These are phyloP conservation scores for Tetraodon nigroviridis DNA, from an alignment of 2,113 vertebrate species.

Conservation along the genomic window DNA sequence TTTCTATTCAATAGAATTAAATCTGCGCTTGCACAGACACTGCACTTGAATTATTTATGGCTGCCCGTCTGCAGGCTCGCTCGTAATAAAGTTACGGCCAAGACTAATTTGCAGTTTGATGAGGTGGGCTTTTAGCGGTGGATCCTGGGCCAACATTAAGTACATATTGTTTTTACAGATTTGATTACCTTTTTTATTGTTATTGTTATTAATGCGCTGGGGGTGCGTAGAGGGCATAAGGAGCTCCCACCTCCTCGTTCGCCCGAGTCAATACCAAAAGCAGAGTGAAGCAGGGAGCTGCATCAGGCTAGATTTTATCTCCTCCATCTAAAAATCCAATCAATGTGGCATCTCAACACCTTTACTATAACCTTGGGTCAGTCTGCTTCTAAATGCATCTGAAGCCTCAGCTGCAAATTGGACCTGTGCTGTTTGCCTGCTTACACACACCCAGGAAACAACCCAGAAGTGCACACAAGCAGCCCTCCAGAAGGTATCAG, in stretches of 20 bases:
- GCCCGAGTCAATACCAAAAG: slow-evolving; percentile 37
- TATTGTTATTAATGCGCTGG: slow-evolving; percentile 77
- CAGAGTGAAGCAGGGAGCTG: slow-evolving; percentile 37
- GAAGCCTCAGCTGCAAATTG: slow-evolving; percentile 47
- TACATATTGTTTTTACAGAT: slow-evolving; percentile 78
- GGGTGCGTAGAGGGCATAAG: slow-evolving; percentile 32
- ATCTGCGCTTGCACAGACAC: slow-evolving; percentile 73
- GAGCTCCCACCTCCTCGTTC: slow-evolving; percentile 22
- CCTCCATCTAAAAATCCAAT: slow-evolving; percentile 62
- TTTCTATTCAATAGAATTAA: slow-evolving; percentile 78
- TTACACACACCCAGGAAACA: slow-evolving; percentile 19
- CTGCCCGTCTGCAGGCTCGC: slow-evolving; percentile 60
- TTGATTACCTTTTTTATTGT: slow-evolving; percentile 76
- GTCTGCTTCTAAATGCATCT: slow-evolving; percentile 53
- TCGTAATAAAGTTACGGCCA: slow-evolving; percentile 78
- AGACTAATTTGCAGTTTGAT: slow-evolving; percentile 79
- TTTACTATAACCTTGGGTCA: slow-evolving; percentile 64
- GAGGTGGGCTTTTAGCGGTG: slow-evolving; percentile 74
- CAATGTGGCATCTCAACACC: slow-evolving; percentile 64
- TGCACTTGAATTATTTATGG: slow-evolving; percentile 83
- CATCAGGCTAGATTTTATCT: slow-evolving; percentile 57
- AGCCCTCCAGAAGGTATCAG: slow-evolving; percentile 31
- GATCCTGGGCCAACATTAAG: slow-evolving; percentile 73
- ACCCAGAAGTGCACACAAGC: neutral
- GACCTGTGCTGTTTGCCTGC: slow-evolving; percentile 47